phyloP scores from a whole-genome alignment of 2,113 vertebrate genomes.

The Azemiops feae region DNA sequence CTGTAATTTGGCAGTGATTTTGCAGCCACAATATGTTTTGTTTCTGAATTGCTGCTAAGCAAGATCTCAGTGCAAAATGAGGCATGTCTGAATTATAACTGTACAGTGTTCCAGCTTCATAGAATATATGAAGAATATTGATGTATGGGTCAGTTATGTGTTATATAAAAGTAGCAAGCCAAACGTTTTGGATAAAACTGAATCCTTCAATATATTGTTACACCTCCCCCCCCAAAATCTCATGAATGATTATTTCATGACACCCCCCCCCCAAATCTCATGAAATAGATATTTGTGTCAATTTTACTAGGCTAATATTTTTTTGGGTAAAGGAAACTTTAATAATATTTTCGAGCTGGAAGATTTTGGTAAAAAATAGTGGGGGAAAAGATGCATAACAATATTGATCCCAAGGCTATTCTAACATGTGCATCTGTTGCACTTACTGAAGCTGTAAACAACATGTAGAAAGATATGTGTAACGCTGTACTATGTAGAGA shows the following conservation, averaged over 20 bases:
- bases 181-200: not conserved
- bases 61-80: conserved; percentile 46
- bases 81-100: conserved; percentile 25
- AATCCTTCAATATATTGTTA: not conserved
- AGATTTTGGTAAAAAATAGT: not conserved
- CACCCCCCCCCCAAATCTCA: not conserved
- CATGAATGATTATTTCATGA: not conserved
- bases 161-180: not conserved
- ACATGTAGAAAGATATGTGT: not conserved
- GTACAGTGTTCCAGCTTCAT: not conserved
- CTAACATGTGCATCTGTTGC: not conserved
- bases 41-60: conserved; percentile 22
- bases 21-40: conserved; percentile 9
- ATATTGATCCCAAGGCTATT: not conserved
- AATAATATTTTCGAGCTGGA: not conserved
- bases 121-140: not conserved
- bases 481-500: not conserved
- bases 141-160: no score
- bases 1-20: conserved; percentile 52
- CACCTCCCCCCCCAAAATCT: not conserved
- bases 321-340: not conserved
- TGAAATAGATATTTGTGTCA: not conserved
- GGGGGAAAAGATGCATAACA: not conserved
- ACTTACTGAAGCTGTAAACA: not conserved
- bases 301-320: not conserved